A percentile compares a stretch with the other conserved stretches of the same genome.
These are phyloP conservation scores for Metopia argyrocephala DNA, from an alignment of 2,888 invertebrate species.

Conservation along the genomic window DNA sequence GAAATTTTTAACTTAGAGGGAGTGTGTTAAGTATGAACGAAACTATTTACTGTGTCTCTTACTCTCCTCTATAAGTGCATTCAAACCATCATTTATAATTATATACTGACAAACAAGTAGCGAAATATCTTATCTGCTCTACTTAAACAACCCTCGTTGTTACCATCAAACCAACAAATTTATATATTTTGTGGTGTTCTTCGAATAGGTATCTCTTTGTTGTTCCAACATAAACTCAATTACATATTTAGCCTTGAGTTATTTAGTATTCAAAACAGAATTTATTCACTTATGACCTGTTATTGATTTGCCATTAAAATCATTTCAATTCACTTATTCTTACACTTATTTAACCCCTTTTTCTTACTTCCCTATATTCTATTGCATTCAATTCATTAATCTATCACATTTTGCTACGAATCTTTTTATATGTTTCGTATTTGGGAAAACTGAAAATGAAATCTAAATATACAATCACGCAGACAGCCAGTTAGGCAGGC, in stretches of 20 bases:
- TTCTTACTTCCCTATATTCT: not conserved
- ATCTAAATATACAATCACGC: not conserved
- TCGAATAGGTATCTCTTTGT: too few species aligned
- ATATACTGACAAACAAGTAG: too few species aligned
- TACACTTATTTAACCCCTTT: not conserved
- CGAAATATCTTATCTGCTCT: too few species aligned
- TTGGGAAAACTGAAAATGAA: not conserved
- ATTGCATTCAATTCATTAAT: not conserved
- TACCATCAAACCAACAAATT: not conserved
- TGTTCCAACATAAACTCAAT: not conserved
- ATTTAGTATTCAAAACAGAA: constrained; percentile 43
- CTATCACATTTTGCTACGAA: not conserved
- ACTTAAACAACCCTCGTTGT: too few species aligned
- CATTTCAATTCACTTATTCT: constrained; percentile 15
- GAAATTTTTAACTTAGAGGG: too few species aligned
- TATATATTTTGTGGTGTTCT: not conserved
- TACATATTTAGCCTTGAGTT: constrained; percentile 47
- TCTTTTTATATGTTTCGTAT: not conserved
- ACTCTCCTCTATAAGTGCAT: too few species aligned
- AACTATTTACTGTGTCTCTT: too few species aligned
- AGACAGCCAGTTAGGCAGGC: not conserved
- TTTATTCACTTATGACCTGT: constrained; percentile 55
- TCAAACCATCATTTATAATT: too few species aligned
- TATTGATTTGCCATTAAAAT: constrained; percentile 60
- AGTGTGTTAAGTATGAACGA: too few species aligned